Base-by-base conservation (phyloP, 2,113 vertebrate genomes). In the Pterophyllum scalare region DNA sequence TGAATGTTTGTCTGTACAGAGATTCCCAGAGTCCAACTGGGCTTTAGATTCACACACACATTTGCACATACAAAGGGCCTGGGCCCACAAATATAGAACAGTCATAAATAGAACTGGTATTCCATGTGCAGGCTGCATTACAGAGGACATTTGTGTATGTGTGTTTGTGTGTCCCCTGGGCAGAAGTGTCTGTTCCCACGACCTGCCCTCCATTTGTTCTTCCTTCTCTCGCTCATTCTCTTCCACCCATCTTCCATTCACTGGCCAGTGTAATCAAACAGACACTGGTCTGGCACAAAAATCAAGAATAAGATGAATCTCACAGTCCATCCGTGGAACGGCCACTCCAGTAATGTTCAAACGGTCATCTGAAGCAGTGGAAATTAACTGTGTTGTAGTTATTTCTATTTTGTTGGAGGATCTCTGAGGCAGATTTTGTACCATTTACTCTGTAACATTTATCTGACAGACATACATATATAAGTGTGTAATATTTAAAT, bases 131-230 rank as follows among this genome's bases (percentile, higher is more conserved):
- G 84, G 84, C 88, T 88, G 90, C 75, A 90, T 85, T 90, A 59
- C 83, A 40, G 70, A 80, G 85, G 60, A 87, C 81, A 78, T 79
- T 83, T 87, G 65, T 90, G 87, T 83, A 10, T 88, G 78, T 87
- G 67, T 82, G 26, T 75, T 77, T 82, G 82, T 58, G 64, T 19
- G 76, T 94, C 92, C 93, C 92, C 72, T 80, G 92, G 92, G 92
- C 77, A 67, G 40, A 38, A 81, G 74, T 92, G 92, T 93, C 91
- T 92, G 87, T 95, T 95, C 94, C 93, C 93, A 95, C 75, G 93
- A 93, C 90, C 90, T 93, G 92, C 89, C 91, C 92, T 86, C 90
- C 77, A 61, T 91, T 86, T 79, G 59, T 81, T 87, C 88, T 79
- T 88, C 88, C 86, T 82, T 79, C 86, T 76, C 81, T 80, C 79